phyloP scores from a whole-genome alignment of 2,797 vertebrate species.

The Macropus fuliginosus region DNA sequence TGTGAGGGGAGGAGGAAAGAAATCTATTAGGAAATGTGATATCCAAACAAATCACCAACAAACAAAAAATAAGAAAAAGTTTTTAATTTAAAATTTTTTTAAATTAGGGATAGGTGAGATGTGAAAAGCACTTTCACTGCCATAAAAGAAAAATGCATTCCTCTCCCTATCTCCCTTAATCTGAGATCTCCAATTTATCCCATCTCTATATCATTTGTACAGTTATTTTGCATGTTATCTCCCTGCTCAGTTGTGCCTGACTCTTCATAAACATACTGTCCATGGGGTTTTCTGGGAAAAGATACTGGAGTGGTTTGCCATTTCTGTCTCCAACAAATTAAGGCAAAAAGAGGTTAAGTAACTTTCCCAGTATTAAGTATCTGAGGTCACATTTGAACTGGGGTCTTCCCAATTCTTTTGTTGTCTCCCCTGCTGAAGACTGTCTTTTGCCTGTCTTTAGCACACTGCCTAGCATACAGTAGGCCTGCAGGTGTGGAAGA shows the following conservation, averaged over 20 bases:
- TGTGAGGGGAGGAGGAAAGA: not conserved
- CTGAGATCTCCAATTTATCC: not conserved
- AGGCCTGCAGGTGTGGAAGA: not conserved
- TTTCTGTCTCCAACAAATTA: not conserved
- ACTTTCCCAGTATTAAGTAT: not conserved
- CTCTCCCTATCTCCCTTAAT: not conserved
- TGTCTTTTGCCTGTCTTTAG: not conserved
- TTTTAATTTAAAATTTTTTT: not conserved
- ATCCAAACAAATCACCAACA: not conserved
- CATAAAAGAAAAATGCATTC: not conserved
- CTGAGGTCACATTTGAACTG: not conserved
- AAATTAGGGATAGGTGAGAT: not conserved
- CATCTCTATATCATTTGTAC: not conserved
- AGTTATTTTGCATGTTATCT: not conserved
- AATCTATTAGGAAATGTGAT: not conserved
- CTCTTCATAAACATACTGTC: not conserved
- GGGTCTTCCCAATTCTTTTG: not conserved
- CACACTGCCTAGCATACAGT: not conserved
- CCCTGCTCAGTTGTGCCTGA: not conserved
- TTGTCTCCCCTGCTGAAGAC: not conserved
- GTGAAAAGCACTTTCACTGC: not conserved
- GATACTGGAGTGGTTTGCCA: not conserved
- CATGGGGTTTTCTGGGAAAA: not conserved
- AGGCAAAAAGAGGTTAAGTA: not conserved
- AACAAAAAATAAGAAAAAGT: not conserved